These are phyloP conservation scores for Galago senegalensis DNA, from an alignment of 2,797 vertebrate genomes.

Conservation along the genomic window DNA sequence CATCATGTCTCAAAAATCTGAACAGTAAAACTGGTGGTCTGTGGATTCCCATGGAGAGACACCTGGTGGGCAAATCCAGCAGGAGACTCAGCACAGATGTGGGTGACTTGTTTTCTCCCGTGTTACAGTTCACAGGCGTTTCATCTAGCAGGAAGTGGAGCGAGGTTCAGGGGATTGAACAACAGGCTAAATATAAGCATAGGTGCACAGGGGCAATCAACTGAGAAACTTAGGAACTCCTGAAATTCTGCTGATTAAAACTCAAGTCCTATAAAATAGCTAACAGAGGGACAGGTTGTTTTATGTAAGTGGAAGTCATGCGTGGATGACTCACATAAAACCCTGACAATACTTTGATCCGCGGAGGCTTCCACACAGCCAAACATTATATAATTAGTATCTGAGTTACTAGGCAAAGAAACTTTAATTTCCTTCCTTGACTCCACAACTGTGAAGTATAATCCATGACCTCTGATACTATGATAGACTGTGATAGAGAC, in stretches of 20 bases:
- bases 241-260: background rate
- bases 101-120: background rate
- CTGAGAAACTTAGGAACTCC: background rate
- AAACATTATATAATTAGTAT: background rate
- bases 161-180: background rate
- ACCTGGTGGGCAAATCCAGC: constrained; percentile 31
- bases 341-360: background rate
- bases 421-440: constrained; percentile 31
- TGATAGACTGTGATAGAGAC: background rate
- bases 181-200: background rate
- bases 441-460: background rate
- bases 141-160: background rate
- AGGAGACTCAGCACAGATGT: background rate
- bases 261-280: background rate
- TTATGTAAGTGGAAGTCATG: background rate
- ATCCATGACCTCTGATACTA: background rate
- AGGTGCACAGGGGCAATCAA: background rate
- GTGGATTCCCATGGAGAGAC: background rate
- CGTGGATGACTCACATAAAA: background rate
- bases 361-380: background rate
- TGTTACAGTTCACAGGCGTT: background rate
- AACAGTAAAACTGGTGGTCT: background rate
- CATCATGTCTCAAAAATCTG: background rate
- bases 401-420: background rate
- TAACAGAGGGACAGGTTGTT: background rate